Evolutionary conservation across 1,140 invertebrate genomes (phyloP).

Genomic region (Magallana gigas): DNA sequence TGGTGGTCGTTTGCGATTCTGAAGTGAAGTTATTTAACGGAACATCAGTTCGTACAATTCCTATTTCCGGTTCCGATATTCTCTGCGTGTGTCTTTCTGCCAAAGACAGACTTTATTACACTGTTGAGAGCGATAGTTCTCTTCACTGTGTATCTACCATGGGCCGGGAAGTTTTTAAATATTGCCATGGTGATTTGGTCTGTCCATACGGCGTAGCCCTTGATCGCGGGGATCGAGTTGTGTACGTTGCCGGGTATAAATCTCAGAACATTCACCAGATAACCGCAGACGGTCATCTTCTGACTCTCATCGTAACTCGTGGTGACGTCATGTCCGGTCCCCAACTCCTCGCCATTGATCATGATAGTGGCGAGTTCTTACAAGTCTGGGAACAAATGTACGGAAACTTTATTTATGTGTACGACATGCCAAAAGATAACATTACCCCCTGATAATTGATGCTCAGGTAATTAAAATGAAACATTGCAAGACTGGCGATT

Average conservation of each 20-base stretch:
- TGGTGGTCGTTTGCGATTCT: slow-evolving; percentile 6
- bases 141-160: slow-evolving; percentile 7
- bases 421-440: slow-evolving; percentile 4
- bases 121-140: not conserved
- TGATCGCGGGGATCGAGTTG: not conserved
- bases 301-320: not conserved
- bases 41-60: slow-evolving; percentile 22
- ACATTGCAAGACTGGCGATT: not conserved
- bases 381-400: slow-evolving; percentile 37
- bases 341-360: not conserved
- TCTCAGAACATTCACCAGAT: slow-evolving; percentile 32
- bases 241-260: slow-evolving; percentile 26
- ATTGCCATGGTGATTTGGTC: slow-evolving; percentile 15
- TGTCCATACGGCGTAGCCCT: slow-evolving; percentile 1
- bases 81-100: not conserved
- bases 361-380: not conserved
- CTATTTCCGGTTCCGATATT: not conserved
- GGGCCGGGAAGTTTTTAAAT: slow-evolving; percentile 4
- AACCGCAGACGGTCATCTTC: not conserved
- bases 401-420: slow-evolving; percentile 23
- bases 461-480: not conserved
- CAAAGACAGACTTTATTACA: slow-evolving; percentile 28
- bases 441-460: not conserved
- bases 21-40: slow-evolving; percentile 21
- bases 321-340: slow-evolving; percentile 37